Base-by-base conservation (phyloP, 2,888 invertebrate species). In the Lepidonotus clava region DNA sequence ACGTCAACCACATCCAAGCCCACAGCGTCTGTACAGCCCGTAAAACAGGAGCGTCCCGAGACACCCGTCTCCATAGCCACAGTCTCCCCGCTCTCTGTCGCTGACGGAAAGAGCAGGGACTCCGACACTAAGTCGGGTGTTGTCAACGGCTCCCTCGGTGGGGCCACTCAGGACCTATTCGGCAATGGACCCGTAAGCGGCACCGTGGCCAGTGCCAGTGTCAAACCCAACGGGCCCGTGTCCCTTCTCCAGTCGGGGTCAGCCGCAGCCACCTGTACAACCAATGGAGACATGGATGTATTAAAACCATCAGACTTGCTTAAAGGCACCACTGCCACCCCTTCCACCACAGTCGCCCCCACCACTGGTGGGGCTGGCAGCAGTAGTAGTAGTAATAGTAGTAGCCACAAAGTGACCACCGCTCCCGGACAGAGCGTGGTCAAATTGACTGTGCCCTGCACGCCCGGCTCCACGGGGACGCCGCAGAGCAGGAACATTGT, bases 11-110 rank as follows among this genome's bases (percentile, higher is more conserved):
- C 71, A 89, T 66, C 85, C 77, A 93, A 93, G 89, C 93, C 93
- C 4, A 93, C 92, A 66, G 93, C 93, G n/a, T 92, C 93, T 11
- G 93, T 93, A 21, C 91, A 91, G 46, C 93, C 93, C 2, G 83
- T 89, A n/a, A 88, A 89, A 18, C 85, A 71, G 32, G 85, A 71
- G 21, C 67, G 51, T 4, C 61, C 46, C 21, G 83, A 83, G 66
- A 66, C 85, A 46, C 51, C 53, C 2, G 61, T 85, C 46, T 85
- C 61, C n/a, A 21, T 40, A 24, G 66, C 41, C 66, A 67, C 66
- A 40, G 85, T 34, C 38, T 85, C 21, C 28, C 85, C 41, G 5
- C 24, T 46, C 34, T 32, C 53, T 6, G 71, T 11, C 21, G 38
- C 46, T 14, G 38, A 77, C 32, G 14, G 21, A 14, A 76, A 41